Percentiles rank a stretch among this genome's conserved stretches.
phyloP scores from a whole-genome alignment of 2,113 vertebrate species.

The Hiodon alosoides region DNA sequence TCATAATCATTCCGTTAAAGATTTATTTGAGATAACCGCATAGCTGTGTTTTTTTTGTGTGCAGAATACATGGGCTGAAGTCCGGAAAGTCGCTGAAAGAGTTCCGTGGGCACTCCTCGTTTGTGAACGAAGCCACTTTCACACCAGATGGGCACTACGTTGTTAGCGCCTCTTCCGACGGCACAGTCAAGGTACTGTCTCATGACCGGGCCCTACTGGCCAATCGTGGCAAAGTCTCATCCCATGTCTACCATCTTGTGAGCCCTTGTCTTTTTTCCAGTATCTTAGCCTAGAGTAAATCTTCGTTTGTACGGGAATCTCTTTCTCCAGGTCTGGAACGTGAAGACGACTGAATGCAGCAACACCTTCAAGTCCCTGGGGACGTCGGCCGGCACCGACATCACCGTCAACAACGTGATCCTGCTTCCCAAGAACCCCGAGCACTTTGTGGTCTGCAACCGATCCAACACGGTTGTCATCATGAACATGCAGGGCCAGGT shows the following conservation, averaged over 20 bases:
- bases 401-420: conserved; percentile 92
- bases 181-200: conserved; percentile 84
- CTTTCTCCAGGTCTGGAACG: conserved; percentile 80
- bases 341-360: conserved; percentile 92
- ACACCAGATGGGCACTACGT: conserved; percentile 93
- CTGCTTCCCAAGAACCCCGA: conserved; percentile 95
- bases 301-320: not conserved
- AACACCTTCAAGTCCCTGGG: conserved; percentile 94
- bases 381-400: conserved; percentile 89
- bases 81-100: conserved; percentile 94
- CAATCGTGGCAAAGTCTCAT: too few species aligned
- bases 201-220: not conserved
- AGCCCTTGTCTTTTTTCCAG: too few species aligned
- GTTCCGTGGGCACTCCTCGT: conserved; percentile 91
- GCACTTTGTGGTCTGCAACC: conserved; percentile 96
- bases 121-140: conserved; percentile 93
- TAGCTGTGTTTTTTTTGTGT: conserved; percentile 16
- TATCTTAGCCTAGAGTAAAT: too few species aligned
- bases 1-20: too few species aligned
- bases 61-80: conserved; percentile 90
- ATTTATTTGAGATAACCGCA: not conserved
- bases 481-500: conserved; percentile 99
- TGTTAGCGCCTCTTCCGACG: conserved; percentile 90
- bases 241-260: too few species aligned
- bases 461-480: conserved; percentile 95